Percentiles rank a stretch among this genome's conserved stretches.
Conservation (phyloP, 2,888 invertebrate species). For the Conus canariensis region DNA sequence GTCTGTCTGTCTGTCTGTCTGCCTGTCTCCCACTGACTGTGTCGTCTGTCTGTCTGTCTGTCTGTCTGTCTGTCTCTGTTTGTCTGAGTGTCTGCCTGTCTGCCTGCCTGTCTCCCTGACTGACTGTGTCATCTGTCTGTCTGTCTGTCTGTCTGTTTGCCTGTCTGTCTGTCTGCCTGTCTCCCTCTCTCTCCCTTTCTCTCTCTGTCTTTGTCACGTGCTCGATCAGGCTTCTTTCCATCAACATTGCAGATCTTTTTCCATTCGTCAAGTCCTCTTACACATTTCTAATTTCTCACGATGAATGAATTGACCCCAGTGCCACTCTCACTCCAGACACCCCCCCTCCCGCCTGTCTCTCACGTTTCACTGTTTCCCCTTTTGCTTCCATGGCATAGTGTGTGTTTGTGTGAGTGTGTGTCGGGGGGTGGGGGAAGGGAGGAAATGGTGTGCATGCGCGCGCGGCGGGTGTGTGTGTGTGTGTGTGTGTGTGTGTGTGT, state of each 20-base stretch:
- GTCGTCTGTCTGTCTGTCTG: neutral
- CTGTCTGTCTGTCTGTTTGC: neutral
- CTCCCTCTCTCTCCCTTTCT: neutral
- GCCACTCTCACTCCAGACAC: too few species aligned
- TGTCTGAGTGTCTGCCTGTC: neutral
- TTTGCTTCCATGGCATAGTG: too few species aligned
- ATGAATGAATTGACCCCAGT: too few species aligned
- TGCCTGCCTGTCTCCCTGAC: neutral
- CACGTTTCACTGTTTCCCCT: too few species aligned
- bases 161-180: neutral
- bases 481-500: neutral
- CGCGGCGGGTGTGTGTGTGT: slow-evolving; percentile 17
- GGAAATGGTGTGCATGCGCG: neutral
- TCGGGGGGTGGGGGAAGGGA: neutral
- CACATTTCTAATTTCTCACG: too few species aligned
- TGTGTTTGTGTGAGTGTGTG: neutral
- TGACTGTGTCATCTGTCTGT: neutral
- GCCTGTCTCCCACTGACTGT: neutral
- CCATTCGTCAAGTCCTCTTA: too few species aligned
- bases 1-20: neutral
- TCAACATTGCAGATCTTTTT: too few species aligned
- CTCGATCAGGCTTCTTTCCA: too few species aligned
- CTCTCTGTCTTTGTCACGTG: neutral
- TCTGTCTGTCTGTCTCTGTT: neutral
- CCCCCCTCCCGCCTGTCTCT: too few species aligned